Evolutionary conservation across 2,888 invertebrate species (phyloP), one percentile per base, ranked within the genome.

Genomic region (Copidosoma aretas): DNA sequence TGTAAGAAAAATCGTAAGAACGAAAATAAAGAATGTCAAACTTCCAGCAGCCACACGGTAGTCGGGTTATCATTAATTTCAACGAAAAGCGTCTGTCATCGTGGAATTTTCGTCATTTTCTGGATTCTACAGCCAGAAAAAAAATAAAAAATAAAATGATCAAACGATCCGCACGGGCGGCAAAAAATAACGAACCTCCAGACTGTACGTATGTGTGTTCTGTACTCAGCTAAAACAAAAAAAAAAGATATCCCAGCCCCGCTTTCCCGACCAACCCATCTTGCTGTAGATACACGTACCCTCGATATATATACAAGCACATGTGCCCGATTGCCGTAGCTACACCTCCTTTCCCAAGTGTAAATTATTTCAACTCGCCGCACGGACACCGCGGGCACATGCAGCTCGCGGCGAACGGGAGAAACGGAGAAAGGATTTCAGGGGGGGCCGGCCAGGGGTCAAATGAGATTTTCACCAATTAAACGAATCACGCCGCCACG

Each of bases 381-480:
- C n/a, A 5, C 25, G 49, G 41, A 19, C 22, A 51, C 43, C 21
- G n/a, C n/a, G n/a, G 22, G 32, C 8, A 32, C 8, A 32, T 8
- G 32, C 8, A 32, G 32, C n/a, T 8, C 25, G 1, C 17, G 12
- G 60, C 19, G n/a, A 8, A 10, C n/a, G n/a, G 12, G 49, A 59
- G 22, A 43, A n/a, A 60, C n/a, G 22, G 39, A 46, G 19, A 22
- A 54, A 17, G 56, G 4, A 21, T n/a, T 19, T 1, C 25, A 15
- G 39, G 56, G 32, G 2, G 49, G 14, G 24, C 2, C 21, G 25
- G 52, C 39, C 17, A 1, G 46, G 39, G 41, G 22, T 25, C 49
- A 63, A 68, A 68, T 68, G 68, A 68, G 68, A 68, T 68, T 68
- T 63, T 63, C 53, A 17, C 43, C 63, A 59, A 68, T 68, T 68